phyloP scores from a whole-genome alignment of 2,888 invertebrate species.

The Helicoverpa assulta region DNA sequence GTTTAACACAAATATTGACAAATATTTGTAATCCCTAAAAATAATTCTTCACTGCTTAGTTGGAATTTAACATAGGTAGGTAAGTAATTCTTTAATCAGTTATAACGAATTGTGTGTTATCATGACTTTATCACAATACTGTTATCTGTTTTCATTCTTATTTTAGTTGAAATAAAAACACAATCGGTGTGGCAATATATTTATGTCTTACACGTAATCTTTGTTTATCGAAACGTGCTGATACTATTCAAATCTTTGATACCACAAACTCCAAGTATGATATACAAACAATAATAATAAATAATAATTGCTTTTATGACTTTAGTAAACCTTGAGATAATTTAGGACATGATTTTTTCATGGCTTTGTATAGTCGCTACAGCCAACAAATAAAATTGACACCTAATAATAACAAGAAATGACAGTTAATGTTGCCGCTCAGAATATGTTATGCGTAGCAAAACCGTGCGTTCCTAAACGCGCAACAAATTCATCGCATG shows the following conservation, averaged over 20 bases:
- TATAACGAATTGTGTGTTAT: constrained; percentile 4
- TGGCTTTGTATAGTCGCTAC: neutral
- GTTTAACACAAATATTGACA: too few species aligned
- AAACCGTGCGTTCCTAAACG: too few species aligned
- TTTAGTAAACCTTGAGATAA: neutral
- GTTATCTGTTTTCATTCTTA: constrained; percentile 19
- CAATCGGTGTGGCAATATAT: constrained; percentile 16
- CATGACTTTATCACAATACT: neutral
- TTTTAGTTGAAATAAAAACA: constrained; percentile 22
- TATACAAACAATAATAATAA: constrained; percentile 2
- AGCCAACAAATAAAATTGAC: too few species aligned
- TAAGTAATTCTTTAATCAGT: neutral
- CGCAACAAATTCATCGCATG: too few species aligned
- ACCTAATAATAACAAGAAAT: too few species aligned
- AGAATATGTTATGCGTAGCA: too few species aligned
- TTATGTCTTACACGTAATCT: neutral
- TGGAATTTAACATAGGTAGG: neutral
- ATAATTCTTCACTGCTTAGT: neutral
- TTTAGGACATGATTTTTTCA: neutral
- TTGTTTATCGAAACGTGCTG: constrained; percentile 9
- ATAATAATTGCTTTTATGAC: neutral
- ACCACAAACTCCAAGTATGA: neutral
- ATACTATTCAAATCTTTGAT: constrained; percentile 4
- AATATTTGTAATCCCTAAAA: too few species aligned
- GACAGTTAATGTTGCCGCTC: too few species aligned